phyloP scores from a whole-genome alignment of 2,797 vertebrate species.

The Ibycter americanus region DNA sequence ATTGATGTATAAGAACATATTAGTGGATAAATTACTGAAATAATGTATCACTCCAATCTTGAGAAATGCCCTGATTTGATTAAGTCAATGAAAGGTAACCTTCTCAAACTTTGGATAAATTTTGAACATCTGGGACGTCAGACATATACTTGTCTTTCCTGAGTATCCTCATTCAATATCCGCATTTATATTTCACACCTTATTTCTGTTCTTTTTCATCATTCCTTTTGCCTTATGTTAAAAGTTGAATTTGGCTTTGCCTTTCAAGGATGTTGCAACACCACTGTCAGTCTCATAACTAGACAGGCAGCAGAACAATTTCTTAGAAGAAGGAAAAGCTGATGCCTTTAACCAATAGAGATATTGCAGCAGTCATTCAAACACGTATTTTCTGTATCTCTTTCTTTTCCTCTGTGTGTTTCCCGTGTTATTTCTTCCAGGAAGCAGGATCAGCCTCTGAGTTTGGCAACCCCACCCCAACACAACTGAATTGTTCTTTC shows the following conservation, averaged over 20 bases:
- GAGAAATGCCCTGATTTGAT: background rate
- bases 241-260: background rate
- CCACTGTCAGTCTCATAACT: background rate
- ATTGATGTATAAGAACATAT: background rate
- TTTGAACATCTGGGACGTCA: background rate
- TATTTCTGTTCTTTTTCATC: background rate
- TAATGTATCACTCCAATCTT: background rate
- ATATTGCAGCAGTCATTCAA: background rate
- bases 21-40: background rate
- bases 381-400: background rate
- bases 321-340: background rate
- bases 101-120: background rate
- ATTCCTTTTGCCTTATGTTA: background rate
- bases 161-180: background rate
- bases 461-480: background rate
- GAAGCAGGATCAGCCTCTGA: background rate
- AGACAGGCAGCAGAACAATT: background rate
- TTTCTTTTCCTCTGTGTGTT: background rate
- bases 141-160: background rate
- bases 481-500: background rate
- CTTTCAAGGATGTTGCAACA: background rate
- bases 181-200: background rate
- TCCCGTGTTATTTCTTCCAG: background rate
- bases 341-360: background rate
- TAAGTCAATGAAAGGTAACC: background rate